phyloP scores from a whole-genome alignment of 2,888 invertebrate genomes.

The Drosophila engyochracea region DNA sequence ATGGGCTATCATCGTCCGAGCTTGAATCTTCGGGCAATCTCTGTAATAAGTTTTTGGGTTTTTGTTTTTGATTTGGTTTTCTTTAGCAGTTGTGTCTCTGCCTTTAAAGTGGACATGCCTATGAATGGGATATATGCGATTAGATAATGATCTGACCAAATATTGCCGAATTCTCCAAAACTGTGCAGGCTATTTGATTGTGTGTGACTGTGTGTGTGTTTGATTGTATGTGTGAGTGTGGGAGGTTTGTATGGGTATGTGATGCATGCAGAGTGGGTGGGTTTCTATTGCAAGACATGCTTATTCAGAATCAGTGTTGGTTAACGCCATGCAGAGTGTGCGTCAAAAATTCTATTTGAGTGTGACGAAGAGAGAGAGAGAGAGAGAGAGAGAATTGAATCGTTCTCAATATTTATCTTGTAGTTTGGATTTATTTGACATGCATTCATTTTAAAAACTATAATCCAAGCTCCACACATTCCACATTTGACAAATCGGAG shows the following conservation, averaged over 20 bases:
- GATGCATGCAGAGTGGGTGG: slow-evolving; percentile 42
- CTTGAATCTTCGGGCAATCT: slow-evolving; percentile 84
- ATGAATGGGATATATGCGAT: slow-evolving; percentile 23
- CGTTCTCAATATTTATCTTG: slow-evolving; percentile 6
- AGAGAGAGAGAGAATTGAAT: slow-evolving; percentile 11
- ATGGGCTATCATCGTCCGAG: slow-evolving; percentile 84
- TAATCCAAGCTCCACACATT: slow-evolving; percentile 51
- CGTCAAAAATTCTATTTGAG: slow-evolving; percentile 8
- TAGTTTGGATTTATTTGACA: slow-evolving; percentile 24
- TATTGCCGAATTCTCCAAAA: slow-evolving; percentile 50
- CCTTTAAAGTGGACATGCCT: slow-evolving; percentile 48
- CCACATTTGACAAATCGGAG: slow-evolving; percentile 33
- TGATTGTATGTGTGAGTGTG: not conserved
- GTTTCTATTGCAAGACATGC: slow-evolving; percentile 27
- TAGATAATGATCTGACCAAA: slow-evolving; percentile 26
- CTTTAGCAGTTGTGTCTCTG: slow-evolving; percentile 25
- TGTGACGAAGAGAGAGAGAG: not conserved
- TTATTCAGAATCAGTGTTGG: slow-evolving; percentile 43
- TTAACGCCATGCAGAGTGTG: slow-evolving; percentile 60
- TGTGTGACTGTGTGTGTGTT: slow-evolving; percentile 11
- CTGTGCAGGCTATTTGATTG: slow-evolving; percentile 12
- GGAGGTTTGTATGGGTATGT: not conserved
- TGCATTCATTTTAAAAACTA: slow-evolving; percentile 42
- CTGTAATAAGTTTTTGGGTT: slow-evolving; percentile 72
- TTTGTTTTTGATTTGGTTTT: slow-evolving; percentile 8